A percentile compares a stretch with the other conserved stretches of the same genome.
These are phyloP conservation scores for Drosophila barbarae DNA, from an alignment of 2,888 invertebrate species.

Conservation along the genomic window DNA sequence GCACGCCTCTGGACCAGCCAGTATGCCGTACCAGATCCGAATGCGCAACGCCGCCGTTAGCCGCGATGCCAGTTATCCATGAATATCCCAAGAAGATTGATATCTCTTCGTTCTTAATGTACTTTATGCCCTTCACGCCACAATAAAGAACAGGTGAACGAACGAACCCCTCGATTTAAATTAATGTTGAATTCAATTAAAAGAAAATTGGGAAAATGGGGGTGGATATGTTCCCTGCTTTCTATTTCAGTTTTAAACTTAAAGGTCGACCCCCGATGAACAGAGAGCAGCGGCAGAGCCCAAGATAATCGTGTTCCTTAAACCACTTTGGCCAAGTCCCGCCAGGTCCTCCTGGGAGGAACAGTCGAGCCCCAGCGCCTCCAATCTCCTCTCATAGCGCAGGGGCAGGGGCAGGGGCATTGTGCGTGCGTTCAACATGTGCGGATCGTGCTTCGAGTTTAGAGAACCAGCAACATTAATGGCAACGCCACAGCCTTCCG, in stretches of 20 bases:
- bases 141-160: neutral
- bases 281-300: conserved; percentile 14
- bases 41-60: too few relatives aligned
- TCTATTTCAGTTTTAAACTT: conserved; percentile 35
- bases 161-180: neutral
- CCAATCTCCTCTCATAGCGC: too few relatives aligned
- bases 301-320: conserved; percentile 45
- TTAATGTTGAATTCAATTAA: neutral
- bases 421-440: conserved; percentile 41
- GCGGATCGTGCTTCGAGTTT: conserved; percentile 43
- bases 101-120: too few relatives aligned
- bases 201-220: neutral
- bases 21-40: too few relatives aligned
- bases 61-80: too few relatives aligned
- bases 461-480: conserved; percentile 36
- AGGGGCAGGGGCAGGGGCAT: neutral
- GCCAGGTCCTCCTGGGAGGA: neutral
- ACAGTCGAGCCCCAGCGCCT: neutral
- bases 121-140: too few relatives aligned
- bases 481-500: conserved; percentile 33
- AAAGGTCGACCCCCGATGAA: conserved; percentile 15
- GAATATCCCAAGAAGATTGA: too few relatives aligned
- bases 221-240: neutral
- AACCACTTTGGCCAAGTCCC: conserved; percentile 11
- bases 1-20: too few relatives aligned